Evolutionary conservation across 1,140 invertebrate species (phyloP).

Genomic region (Drosophila mauritiana): DNA sequence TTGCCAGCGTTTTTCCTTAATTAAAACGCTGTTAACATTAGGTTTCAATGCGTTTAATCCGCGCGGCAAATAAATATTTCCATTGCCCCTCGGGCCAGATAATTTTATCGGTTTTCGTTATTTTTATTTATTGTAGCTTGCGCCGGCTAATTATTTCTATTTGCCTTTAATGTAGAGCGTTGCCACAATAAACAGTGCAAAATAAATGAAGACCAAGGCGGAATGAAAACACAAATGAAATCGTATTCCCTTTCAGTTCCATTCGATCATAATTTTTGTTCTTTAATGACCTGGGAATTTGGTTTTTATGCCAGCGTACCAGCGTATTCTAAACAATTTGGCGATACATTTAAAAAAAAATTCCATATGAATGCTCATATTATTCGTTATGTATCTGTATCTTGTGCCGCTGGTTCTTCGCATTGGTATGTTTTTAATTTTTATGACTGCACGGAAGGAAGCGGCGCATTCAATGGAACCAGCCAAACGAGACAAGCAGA

Average conservation of each 20-base stretch:
- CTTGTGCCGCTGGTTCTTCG: constrained; percentile 13
- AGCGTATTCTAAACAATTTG: constrained; percentile 67
- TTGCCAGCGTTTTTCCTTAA: constrained; percentile 52
- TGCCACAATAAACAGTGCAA: constrained; percentile 44
- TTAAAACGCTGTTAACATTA: constrained; percentile 82
- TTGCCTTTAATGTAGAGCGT: constrained; percentile 52
- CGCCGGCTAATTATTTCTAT: constrained; percentile 75
- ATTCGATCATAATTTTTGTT: constrained; percentile 66
- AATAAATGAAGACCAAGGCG: constrained; percentile 40
- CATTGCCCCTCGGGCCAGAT: constrained; percentile 21
- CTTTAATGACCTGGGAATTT: constrained; percentile 55
- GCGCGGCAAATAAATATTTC: constrained; percentile 70
- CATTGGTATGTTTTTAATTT: constrained; percentile 35
- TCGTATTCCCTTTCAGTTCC: constrained; percentile 35
- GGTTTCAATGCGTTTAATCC: constrained; percentile 67
- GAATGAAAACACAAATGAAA: background rate
- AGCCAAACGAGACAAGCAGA: constrained; percentile 33
- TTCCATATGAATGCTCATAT: constrained; percentile 37
- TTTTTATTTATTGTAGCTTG: constrained; percentile 49
- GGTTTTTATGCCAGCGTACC: constrained; percentile 1
- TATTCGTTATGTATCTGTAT: constrained; percentile 13
- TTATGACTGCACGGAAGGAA: constrained; percentile 67
- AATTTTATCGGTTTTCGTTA: constrained; percentile 26
- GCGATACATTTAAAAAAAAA: constrained; percentile 29
- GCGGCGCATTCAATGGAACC: constrained; percentile 66